These are phyloP conservation scores for Phengaris arion DNA, from an alignment of 2,888 invertebrate genomes.

Conservation along the genomic window DNA sequence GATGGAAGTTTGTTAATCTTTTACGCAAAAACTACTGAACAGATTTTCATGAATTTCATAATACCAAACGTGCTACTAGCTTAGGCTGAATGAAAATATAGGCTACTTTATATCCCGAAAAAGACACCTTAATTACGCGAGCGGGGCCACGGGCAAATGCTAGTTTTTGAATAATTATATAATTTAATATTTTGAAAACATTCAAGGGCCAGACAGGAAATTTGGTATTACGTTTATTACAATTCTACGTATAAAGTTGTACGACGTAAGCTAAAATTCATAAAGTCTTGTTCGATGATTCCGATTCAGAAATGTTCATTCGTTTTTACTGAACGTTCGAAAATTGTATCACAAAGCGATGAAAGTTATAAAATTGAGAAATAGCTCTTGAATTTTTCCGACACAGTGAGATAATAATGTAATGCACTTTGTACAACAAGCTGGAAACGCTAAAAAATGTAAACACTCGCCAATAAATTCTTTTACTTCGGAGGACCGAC, in stretches of 20 bases:
- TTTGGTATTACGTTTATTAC: too few species aligned
- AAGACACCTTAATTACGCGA: too few species aligned
- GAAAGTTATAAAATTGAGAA: conserved; percentile 2
- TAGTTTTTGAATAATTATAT: too few species aligned
- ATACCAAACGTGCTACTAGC: too few species aligned
- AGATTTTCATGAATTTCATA: too few species aligned
- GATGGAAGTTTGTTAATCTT: too few species aligned
- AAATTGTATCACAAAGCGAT: not conserved
- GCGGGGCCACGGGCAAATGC: too few species aligned
- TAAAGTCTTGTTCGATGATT: not conserved
- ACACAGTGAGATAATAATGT: conserved; percentile 17
- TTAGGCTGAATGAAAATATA: too few species aligned
- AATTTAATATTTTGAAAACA: too few species aligned
- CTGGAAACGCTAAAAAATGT: not conserved
- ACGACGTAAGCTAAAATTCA: not conserved
- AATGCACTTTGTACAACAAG: conserved; percentile 16
- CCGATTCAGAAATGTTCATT: not conserved
- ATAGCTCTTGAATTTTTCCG: conserved; percentile 13
- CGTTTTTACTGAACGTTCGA: not conserved
- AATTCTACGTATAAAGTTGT: not conserved
- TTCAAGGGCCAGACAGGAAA: too few species aligned
- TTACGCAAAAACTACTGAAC: too few species aligned
- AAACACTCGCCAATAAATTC: conserved; percentile 13
- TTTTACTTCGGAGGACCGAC: not conserved
- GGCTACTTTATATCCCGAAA: too few species aligned